Percentiles rank a stretch among this genome's conserved stretches.
Evolutionary conservation across 2,888 invertebrate genomes (phyloP).

Genomic region (Stenodera caucasica): DNA sequence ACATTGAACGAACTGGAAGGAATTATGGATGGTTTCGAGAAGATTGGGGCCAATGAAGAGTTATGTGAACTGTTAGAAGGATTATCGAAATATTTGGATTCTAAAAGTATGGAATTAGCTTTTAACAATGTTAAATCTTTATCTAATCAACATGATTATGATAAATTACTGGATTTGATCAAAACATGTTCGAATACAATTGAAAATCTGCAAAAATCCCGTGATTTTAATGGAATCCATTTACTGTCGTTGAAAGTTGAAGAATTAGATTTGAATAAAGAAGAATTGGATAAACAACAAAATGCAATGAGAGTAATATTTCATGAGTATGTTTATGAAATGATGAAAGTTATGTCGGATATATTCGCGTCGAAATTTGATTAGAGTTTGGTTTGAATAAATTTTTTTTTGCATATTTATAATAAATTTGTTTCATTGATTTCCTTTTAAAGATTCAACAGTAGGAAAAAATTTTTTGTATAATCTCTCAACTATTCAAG

Average conservation of each 20-base stretch:
- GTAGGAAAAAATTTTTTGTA: too few species aligned
- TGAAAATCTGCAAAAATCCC: neutral
- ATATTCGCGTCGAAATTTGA: neutral
- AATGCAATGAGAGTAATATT: neutral
- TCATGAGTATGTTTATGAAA: neutral
- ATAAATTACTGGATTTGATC: neutral
- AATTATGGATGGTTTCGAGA: neutral
- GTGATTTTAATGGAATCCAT: neutral
- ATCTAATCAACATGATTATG: neutral
- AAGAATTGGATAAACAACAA: neutral
- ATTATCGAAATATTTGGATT: neutral
- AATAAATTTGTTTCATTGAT: too few species aligned
- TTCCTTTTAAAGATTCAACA: neutral
- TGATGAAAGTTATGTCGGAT: neutral
- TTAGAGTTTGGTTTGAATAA: too few species aligned
- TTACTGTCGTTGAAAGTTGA: too few species aligned
- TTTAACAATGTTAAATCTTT: neutral
- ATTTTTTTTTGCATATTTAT: too few species aligned
- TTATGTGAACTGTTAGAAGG: slow-evolving; percentile 1
- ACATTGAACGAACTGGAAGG: neutral
- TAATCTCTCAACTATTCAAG: too few species aligned
- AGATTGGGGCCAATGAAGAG: neutral
- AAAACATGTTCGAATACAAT: neutral
- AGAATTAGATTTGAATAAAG: neutral
- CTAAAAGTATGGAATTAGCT: neutral